Base-by-base conservation (phyloP, 2,797 vertebrate species). In the Dendrocincla tyrannina region DNA sequence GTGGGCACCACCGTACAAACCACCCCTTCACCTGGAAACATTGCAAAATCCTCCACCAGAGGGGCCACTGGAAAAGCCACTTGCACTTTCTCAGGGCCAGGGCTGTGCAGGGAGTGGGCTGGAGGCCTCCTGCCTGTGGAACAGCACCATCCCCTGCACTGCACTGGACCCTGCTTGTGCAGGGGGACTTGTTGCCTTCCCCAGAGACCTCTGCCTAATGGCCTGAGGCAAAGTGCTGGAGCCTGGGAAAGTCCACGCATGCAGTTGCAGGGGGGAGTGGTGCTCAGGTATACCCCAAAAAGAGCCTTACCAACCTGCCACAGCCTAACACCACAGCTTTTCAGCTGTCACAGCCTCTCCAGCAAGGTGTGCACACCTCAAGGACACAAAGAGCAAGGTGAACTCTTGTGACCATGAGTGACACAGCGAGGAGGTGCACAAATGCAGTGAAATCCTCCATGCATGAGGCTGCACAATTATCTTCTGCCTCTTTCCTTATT, bases 401-500 rank as follows among this genome's bases (percentile, higher is more conserved):
- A 85, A 32, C 28, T 63, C 49, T 23, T 28, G n/a, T 42, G n/a
- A 68, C 55, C 22, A 6, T 4, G 22, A 30, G 42, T 42, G 35
- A 75, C 49, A 35, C 25, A 11, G 47, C 1, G 0, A 32, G 18
- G 35, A 55, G 10, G 14, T 2, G 28, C 53, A 78, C 5, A 19
- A 75, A 76, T 4, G 12, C 35, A 19, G 49, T 0, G 2, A 53
- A 76, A 84, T 39, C 17, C 42, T 50, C 50, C 0, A 0, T 9
- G 35, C 11, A 1, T 0, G 2, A 56, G 19, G 13, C 24, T 62
- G 33, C 42, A 9, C 0, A 0, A 72, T 2, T 1, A 27, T 33
- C 59, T 73, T 52, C 72, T 68, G 50, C 35, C n/a, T 60, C 47
- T 28, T 58, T n/a, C 59, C 37, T 79, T 70, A 32, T 46, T 84